Evolutionary conservation across 2,888 invertebrate species (phyloP).

Genomic region (Polia nebulosa): DNA sequence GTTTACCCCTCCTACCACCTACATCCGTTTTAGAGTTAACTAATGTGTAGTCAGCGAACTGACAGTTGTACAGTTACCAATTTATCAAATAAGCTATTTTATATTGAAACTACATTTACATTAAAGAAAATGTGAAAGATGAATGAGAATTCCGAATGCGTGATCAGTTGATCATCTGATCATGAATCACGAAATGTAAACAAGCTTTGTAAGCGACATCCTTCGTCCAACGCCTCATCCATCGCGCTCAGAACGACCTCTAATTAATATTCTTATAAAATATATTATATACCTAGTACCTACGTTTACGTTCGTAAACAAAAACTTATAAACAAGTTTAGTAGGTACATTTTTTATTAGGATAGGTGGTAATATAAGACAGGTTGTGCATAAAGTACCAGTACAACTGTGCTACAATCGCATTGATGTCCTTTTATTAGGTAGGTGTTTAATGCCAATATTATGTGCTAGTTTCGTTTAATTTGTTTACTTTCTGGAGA

Average conservation of each 20-base stretch:
- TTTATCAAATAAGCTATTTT: constrained; percentile 4
- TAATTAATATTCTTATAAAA: constrained; percentile 41
- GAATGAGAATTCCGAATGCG: constrained; percentile 57
- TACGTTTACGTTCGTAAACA: constrained; percentile 30
- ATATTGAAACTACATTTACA: constrained; percentile 25
- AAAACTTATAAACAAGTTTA: constrained; percentile 27
- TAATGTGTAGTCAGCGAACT: constrained; percentile 40
- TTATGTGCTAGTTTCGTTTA: constrained; percentile 11
- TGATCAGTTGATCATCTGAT: no score
- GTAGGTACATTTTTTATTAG: not conserved
- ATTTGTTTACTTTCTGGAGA: constrained; percentile 46
- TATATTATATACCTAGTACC: constrained; percentile 21
- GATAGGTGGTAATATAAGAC: not conserved
- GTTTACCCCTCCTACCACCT: constrained; percentile 48
- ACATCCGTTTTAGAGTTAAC: constrained; percentile 51
- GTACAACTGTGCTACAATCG: not conserved
- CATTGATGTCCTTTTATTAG: constrained; percentile 15
- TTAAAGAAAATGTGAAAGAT: constrained; percentile 55
- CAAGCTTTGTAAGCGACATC: constrained; percentile 59
- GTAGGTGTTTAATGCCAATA: not conserved
- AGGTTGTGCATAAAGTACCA: not conserved
- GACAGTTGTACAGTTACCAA: constrained; percentile 26
- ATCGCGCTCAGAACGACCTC: constrained; percentile 39
- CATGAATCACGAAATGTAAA: constrained; percentile 63
- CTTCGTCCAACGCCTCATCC: constrained; percentile 19